phyloP scores from a whole-genome alignment of 2,113 vertebrate species.

The Corvus moneduloides region DNA sequence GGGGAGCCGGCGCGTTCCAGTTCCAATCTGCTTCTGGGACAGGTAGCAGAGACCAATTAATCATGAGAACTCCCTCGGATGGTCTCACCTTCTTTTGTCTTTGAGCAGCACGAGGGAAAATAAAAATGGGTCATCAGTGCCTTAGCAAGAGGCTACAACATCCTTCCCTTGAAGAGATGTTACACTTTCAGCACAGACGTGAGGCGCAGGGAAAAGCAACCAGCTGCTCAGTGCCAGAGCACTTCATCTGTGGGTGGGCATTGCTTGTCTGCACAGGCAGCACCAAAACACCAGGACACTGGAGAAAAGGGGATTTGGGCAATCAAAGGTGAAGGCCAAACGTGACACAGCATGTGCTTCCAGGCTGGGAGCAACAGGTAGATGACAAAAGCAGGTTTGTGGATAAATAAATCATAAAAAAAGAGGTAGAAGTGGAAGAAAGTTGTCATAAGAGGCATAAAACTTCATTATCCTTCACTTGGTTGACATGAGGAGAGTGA shows the following conservation, averaged over 20 bases:
- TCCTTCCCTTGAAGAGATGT: conserved; percentile 19
- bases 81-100: conserved; percentile 75
- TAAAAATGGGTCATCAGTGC: conserved; percentile 62
- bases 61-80: conserved; percentile 54
- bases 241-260: not conserved
- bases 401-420: not conserved
- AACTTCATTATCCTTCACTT: not conserved
- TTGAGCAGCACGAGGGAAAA: conserved; percentile 36
- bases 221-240: not conserved
- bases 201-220: not conserved
- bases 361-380: not conserved
- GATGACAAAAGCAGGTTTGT: not conserved
- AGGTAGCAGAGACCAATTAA: conserved; percentile 66
- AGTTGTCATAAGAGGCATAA: not conserved
- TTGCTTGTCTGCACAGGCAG: not conserved
- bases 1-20: conserved; percentile 26
- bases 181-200: not conserved
- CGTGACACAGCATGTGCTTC: accelerated
- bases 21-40: conserved; percentile 64
- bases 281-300: not conserved
- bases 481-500: not conserved
- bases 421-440: not conserved
- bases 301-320: not conserved
- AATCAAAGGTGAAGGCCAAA: not conserved
- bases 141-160: not conserved